Base-by-base conservation (phyloP, 2,797 vertebrate species). In the Kryptolebias ocellatus region DNA sequence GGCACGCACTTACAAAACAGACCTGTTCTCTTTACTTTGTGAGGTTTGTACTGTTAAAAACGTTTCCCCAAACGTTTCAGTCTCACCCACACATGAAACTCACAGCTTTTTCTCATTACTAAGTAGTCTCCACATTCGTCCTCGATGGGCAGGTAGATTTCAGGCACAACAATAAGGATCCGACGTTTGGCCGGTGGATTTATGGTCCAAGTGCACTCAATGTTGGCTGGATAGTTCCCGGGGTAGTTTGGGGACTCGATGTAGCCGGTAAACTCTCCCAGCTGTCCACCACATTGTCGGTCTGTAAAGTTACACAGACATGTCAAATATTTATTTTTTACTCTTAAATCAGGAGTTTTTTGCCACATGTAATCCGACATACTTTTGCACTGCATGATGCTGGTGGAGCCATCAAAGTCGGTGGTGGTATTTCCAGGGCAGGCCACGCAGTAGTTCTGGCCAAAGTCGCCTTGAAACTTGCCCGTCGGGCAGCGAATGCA, bases 241-340 rank as follows among this genome's bases (percentile, higher is more conserved):
- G 98, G 98, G 61, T 97, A 99, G 92, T 99, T 99, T 51, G 98
- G 98, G 2, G 98, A 99, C 84, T 99, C 98, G 0, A 99, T 97
- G 81, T 94, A 99, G 9, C 98, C 98, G 0, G 95, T 96, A 87
- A 95, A 99, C 59, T 99, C 96, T 67, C 98, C 98, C 62, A 99
- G 93, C 61, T 98, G 94, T 72, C 98, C 98, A 67, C 97, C 96
- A 87, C 98, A 99, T 50, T 94, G 95, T 67, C 95, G 94, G 87
- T 98, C 98, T 99, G 90, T 47, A 74, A 93, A 82, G 79, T 7
- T 8, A 86, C 78, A 78, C 45, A 60, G 53, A 31, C 0, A 39
- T 53, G 57, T 72, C 27, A 76, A 68, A 79, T 53, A 61, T 4
- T 0, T 14, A 27, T 34, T 53, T 45, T 58, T 27, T 34, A 12